Evolutionary conservation across 2,888 invertebrate species (phyloP).

Genomic region (Ommatoiulus sabulosus): DNA sequence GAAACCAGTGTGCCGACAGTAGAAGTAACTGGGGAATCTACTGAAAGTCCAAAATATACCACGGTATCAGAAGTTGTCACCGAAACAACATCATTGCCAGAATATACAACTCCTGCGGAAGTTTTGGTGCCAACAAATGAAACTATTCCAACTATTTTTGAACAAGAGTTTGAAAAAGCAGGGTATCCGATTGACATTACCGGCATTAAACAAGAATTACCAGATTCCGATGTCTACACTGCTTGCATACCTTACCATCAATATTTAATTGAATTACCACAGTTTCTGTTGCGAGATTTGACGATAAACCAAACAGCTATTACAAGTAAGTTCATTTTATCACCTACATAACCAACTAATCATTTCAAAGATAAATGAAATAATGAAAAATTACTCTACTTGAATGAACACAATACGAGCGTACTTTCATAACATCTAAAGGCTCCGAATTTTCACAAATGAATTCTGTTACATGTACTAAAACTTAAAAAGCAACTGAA

Average conservation of each 20-base stretch:
- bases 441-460: too few relatives aligned
- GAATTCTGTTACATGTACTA: too few relatives aligned
- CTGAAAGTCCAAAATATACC: not conserved
- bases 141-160: slow-evolving; percentile 40
- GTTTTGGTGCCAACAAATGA: not conserved
- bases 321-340: slow-evolving; percentile 31
- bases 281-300: not conserved
- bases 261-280: not conserved
- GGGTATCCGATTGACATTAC: slow-evolving; percentile 39
- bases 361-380: too few relatives aligned
- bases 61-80: not conserved
- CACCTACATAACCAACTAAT: not conserved
- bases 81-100: not conserved
- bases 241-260: slow-evolving; percentile 43
- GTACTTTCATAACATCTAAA: too few relatives aligned
- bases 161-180: slow-evolving; percentile 41
- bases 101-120: not conserved
- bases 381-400: too few relatives aligned
- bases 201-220: not conserved
- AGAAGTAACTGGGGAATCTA: not conserved
- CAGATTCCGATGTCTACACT: slow-evolving; percentile 23
- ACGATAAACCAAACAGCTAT: slow-evolving; percentile 27
- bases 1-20: not conserved
- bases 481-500: too few relatives aligned
- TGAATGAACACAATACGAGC: not conserved